Evolutionary conservation across 1,140 invertebrate genomes (phyloP).

Genomic region (Phocides pigmalion): DNA sequence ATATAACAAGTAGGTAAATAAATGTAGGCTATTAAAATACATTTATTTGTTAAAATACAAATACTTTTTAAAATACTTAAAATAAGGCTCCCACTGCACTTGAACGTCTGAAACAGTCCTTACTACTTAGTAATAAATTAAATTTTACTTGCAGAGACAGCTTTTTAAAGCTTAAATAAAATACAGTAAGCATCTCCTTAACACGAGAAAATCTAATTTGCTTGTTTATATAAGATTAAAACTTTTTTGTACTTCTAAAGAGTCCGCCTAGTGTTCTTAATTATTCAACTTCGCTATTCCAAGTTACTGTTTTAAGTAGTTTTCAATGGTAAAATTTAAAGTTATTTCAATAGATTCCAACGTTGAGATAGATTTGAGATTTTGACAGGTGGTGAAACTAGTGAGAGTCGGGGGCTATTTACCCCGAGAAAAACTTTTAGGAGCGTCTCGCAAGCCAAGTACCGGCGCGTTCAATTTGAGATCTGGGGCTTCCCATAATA

Average conservation of each 20-base stretch:
- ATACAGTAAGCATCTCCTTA: constrained; percentile 24
- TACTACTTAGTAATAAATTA: constrained; percentile 2
- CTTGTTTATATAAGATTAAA: constrained; percentile 38
- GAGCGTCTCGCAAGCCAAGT: too few relatives aligned
- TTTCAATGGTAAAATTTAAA: constrained; percentile 21
- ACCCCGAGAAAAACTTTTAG: too few relatives aligned
- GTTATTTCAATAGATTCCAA: constrained; percentile 5
- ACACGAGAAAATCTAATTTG: constrained; percentile 38
- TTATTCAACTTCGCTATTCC: constrained; percentile 37
- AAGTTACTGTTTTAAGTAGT: constrained; percentile 40
- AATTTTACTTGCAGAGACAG: constrained; percentile 2
- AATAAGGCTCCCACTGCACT: too few relatives aligned
- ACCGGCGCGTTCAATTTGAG: too few relatives aligned
- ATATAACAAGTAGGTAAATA: too few relatives aligned
- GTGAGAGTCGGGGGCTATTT: too few relatives aligned
- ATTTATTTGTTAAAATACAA: too few relatives aligned
- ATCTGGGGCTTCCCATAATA: too few relatives aligned
- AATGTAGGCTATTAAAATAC: too few relatives aligned
- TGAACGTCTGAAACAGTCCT: too few relatives aligned
- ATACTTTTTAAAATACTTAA: too few relatives aligned
- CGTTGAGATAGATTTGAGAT: neutral
- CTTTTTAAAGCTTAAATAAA: constrained; percentile 11
- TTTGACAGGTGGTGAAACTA: too few relatives aligned
- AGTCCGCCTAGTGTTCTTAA: constrained; percentile 36
- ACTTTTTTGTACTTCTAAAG: constrained; percentile 31